Evolutionary conservation across 1,140 invertebrate species (phyloP), one percentile per base, ranked within the genome.

Genomic region (Heliconius congener): DNA sequence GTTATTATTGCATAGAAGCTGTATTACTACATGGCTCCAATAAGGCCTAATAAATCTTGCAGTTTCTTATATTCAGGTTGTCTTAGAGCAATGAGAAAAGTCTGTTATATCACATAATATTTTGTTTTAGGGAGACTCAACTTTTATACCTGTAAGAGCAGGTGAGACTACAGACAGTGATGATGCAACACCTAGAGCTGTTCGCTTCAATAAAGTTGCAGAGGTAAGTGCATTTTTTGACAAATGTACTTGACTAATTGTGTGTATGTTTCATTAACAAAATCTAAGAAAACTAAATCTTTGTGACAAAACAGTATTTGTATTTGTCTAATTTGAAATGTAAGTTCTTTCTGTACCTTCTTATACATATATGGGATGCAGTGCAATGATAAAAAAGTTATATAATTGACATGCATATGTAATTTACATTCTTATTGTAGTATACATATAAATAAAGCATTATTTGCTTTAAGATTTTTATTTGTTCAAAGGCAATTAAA

Each of bases 161-260:
- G 93, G 93, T 13, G 93, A 94, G 74, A 92, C 93, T 8, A 94
- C 93, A 27, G 93, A 94, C 74, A 94, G 93, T 82, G 93, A 94
- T 81, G 93, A 94, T 85, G 91, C 91, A 0, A 82, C 93, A 8
- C 93, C 93, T 9, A 91, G 93, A 84, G 92, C 92, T 39, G 93
- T 94, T 0, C 84, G 93, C 16, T 94, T 94, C 79, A 94, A 94
- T 74, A 94, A 94, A 90, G 93, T 94, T 18, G 93, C 93, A 23
- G 93, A 94, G 91, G 93, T 94, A 77, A 60, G 16, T 8, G 23
- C n/a, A 23, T 57, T 9, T 57, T 57, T 57, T 37, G 34, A 37
- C 34, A 37, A 8, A 37, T 37, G 8, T 37, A 37, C 34, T 37
- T 8, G 34, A 37, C 34, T 37, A 37, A 8, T 8, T 37, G 6